Evolutionary conservation across 1,140 invertebrate species (phyloP).

Genomic region (Drosophila bocki): DNA sequence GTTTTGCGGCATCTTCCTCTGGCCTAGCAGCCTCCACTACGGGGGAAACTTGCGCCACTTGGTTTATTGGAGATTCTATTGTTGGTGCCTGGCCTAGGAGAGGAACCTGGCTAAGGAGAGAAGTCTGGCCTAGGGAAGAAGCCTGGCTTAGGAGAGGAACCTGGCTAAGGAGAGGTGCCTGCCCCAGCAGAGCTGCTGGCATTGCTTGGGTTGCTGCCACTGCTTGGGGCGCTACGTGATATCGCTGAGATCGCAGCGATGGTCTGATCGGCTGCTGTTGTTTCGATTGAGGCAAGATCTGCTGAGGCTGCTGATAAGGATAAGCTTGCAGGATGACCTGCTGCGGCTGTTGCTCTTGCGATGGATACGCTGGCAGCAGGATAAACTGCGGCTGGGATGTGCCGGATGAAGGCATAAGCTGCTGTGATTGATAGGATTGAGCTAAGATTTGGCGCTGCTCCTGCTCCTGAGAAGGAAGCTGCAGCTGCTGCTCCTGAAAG

Average conservation of each 20-base stretch:
- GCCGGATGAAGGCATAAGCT: no score
- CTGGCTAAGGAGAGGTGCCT: neutral
- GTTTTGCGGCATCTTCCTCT: neutral
- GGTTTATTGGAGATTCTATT: neutral
- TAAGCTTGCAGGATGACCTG: neutral
- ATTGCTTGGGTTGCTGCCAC: neutral
- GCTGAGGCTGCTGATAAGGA: neutral
- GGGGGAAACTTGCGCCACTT: neutral
- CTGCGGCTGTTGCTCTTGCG: neutral
- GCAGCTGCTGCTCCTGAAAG: neutral
- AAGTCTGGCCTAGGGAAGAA: no score
- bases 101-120: neutral
- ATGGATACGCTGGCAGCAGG: neutral
- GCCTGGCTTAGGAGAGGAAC: neutral
- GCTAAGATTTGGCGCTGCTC: no score
- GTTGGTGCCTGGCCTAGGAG: neutral
- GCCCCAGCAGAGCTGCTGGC: neutral
- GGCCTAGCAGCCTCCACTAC: neutral
- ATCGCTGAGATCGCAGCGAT: neutral
- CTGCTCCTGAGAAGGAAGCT: no score
- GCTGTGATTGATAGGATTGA: no score
- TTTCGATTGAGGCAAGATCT: neutral
- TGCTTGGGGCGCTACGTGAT: neutral
- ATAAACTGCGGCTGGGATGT: neutral
- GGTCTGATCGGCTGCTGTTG: neutral